Base-by-base conservation (phyloP, 1,140 invertebrate genomes). In the Rhynchophorus ferrugineus region DNA sequence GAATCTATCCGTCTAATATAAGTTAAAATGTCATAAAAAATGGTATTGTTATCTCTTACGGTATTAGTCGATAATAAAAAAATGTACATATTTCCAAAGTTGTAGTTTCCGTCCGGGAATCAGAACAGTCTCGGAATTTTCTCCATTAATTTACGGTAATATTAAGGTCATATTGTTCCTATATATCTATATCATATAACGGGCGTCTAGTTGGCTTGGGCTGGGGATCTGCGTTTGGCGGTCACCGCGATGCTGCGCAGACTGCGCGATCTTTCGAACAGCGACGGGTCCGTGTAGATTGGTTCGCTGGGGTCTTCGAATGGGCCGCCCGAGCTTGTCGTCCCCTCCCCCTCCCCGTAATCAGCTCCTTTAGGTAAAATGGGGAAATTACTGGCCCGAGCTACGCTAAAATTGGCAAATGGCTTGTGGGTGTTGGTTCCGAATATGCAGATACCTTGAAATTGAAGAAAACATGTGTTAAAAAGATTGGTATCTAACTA, bases 291-390 rank as follows among this genome's bases (percentile, higher is more conserved):
- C 0, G 89, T 93, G 68, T 93, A 94, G 56, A 94, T 93, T 1
- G 90, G 90, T 68, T 93, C 91, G 62, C 89, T 92, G 7, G 89
- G 89, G 69, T 93, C 89, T 60, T 86, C 81, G 57, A 85, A 87
- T 17, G 56, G 71, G 53, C 60, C 75, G 14, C 62, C 61, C 9
- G 64, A 59, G 61, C 61, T 5, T 39, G 57, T 59, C n/a, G 62
- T 44, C 21, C 55, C 46, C 0, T 60, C 60, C 34, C 57, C 61
- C 13, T 68, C 62, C 7, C 61, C 41, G 42, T 22, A 37, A 9
- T 54, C 52, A 1, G n/a, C 3, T 11, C 19, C 20, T 24, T 49
- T 54, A 1, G 44, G 39, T 21, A 48, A 16, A 16, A 54, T 54
- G 5, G 43, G 50, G 22, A 53, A 53, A 19, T 48, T 54, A 13